Percentiles rank a stretch among this genome's conserved stretches.
Evolutionary conservation across 2,888 invertebrate species (phyloP).

Genomic region (Ennomos erosarius): DNA sequence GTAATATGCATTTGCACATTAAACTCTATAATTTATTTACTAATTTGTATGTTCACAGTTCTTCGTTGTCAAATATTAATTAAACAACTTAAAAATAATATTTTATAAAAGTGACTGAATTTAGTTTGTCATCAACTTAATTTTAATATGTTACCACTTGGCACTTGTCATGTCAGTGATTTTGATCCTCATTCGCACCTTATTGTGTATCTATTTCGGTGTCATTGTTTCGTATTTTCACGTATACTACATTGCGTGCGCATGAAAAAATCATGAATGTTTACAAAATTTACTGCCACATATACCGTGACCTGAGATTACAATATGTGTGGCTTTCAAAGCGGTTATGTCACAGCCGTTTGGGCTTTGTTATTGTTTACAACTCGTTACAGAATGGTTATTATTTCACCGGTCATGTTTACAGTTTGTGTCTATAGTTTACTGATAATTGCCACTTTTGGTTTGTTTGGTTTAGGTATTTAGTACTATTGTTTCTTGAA

Average conservation of each 20-base stretch:
- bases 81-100: too few relatives aligned
- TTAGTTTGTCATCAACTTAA: too few relatives aligned
- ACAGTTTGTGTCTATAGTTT: conserved; percentile 7
- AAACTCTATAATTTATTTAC: too few relatives aligned
- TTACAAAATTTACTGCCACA: conserved; percentile 24
- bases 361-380: conserved; percentile 43
- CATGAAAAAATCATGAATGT: conserved; percentile 23
- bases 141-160: too few relatives aligned
- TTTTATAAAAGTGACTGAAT: too few relatives aligned
- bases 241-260: conserved; percentile 18
- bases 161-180: too few relatives aligned
- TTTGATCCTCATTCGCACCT: too few relatives aligned
- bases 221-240: conserved; percentile 3
- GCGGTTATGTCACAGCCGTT: conserved; percentile 48
- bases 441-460: neutral
- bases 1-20: too few relatives aligned
- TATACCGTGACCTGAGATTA: conserved; percentile 4
- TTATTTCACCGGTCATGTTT: conserved; percentile 41
- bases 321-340: conserved; percentile 32
- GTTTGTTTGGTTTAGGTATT: neutral
- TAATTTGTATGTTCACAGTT: too few relatives aligned
- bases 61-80: too few relatives aligned
- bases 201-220: neutral
- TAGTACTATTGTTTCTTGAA: too few relatives aligned
- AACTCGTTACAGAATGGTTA: conserved; percentile 32